Conservation (phyloP, 1,140 invertebrate genomes). For the Platyscapa corneri region DNA sequence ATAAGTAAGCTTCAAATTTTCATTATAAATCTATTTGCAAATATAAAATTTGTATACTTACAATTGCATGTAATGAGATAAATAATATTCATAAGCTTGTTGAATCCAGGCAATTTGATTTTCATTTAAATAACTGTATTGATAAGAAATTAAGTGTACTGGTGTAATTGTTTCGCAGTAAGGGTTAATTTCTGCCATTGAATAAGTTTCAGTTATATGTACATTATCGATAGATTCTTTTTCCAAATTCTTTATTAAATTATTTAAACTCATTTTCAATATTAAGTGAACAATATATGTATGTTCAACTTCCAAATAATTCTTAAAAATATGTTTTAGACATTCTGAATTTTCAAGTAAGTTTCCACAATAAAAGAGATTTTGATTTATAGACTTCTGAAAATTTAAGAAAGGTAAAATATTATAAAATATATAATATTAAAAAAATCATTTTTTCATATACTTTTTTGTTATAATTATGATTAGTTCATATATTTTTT, state of each 20-base stretch:
- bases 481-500: too few relatives aligned
- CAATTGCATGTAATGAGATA: conserved; percentile 89
- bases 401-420: conserved; percentile 57
- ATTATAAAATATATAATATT: conserved; percentile 36
- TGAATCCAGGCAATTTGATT: conserved; percentile 85
- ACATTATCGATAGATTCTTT: conserved; percentile 31
- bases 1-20: too few relatives aligned
- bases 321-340: conserved; percentile 86
- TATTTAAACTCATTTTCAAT: conserved; percentile 75
- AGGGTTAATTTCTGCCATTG: conserved; percentile 27
- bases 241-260: conserved; percentile 36
- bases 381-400: conserved; percentile 86
- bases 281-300: conserved; percentile 86
- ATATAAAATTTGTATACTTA: conserved; percentile 62
- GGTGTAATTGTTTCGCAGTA: neutral
- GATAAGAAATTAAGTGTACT: conserved; percentile 60
- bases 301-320: conserved; percentile 79
- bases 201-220: conserved; percentile 42
- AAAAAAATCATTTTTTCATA: too few relatives aligned
- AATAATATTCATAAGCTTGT: conserved; percentile 89
- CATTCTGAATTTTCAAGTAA: conserved; percentile 84
- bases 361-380: conserved; percentile 93
- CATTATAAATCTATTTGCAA: too few relatives aligned
- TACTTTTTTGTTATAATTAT: too few relatives aligned
- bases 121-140: conserved; percentile 68